A percentile compares a stretch with the other conserved stretches of the same genome.
phyloP scores from a whole-genome alignment of 2,888 invertebrate species.

The Xanthia togata region DNA sequence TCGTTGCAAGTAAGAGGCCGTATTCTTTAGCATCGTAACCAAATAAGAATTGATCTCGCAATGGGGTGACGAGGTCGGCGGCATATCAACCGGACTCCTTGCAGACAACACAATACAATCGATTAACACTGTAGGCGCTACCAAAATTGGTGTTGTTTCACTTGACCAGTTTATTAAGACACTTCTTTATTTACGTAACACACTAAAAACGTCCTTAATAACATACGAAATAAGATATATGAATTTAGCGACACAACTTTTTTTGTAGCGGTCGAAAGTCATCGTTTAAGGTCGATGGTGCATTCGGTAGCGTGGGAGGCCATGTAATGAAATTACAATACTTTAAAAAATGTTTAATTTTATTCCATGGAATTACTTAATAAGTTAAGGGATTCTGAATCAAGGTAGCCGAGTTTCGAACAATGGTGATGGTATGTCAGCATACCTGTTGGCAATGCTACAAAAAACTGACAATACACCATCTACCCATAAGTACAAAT shows the following conservation, averaged over 20 bases:
- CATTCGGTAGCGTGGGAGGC: constrained; percentile 68
- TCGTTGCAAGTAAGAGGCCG: constrained; percentile 40
- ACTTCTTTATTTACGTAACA: constrained; percentile 55
- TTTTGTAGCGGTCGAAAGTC: constrained; percentile 54
- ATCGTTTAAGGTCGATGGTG: constrained; percentile 66
- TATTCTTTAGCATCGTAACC: constrained; percentile 74
- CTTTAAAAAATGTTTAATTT: constrained; percentile 55
- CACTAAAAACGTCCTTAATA: constrained; percentile 48
- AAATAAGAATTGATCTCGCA: constrained; percentile 79
- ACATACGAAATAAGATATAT: constrained; percentile 43
- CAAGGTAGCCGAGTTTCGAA: constrained; percentile 68
- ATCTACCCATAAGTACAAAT: constrained; percentile 14
- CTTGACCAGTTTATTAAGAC: constrained; percentile 70
- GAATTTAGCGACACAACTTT: constrained; percentile 21
- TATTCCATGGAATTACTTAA: constrained; percentile 65
- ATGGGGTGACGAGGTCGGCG: constrained; percentile 77
- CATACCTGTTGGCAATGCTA: constrained; percentile 43
- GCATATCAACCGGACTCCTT: constrained; percentile 72
- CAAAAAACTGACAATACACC: constrained; percentile 34
- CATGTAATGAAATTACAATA: constrained; percentile 67
- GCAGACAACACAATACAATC: constrained; percentile 78
- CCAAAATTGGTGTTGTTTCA: constrained; percentile 83
- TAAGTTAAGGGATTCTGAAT: constrained; percentile 64
- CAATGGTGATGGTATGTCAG: constrained; percentile 57
- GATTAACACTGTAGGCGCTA: constrained; percentile 79